Percentiles rank a stretch among this genome's conserved stretches.
These are phyloP conservation scores for Sinodicranocentrus sp. DNA, from an alignment of 2,888 invertebrate genomes.

Conservation along the genomic window DNA sequence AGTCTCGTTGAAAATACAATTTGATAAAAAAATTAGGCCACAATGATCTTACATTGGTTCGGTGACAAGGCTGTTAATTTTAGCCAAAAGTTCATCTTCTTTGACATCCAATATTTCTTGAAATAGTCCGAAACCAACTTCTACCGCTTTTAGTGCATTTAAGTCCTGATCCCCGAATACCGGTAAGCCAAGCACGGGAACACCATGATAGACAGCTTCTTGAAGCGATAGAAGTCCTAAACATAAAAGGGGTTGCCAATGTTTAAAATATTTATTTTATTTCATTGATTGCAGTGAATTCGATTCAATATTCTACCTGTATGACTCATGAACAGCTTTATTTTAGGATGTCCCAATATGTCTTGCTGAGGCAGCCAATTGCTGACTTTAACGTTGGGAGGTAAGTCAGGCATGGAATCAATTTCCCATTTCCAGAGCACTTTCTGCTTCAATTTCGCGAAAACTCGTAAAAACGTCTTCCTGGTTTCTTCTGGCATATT, in stretches of 20 bases:
- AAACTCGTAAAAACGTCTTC: slow-evolving; percentile 85
- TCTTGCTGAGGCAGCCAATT: slow-evolving; percentile 87
- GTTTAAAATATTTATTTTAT: neutral
- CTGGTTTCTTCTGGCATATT: slow-evolving; percentile 88
- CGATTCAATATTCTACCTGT: slow-evolving; percentile 82
- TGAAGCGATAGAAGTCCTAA: slow-evolving; percentile 33
- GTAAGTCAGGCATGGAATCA: slow-evolving; percentile 81
- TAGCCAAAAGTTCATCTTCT: slow-evolving; percentile 24
- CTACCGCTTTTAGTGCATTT: slow-evolving; percentile 5
- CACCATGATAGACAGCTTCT: slow-evolving; percentile 47
- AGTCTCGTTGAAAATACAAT: too few species aligned
- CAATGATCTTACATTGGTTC: slow-evolving; percentile 2
- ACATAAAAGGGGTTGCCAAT: neutral
- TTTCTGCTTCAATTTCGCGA: slow-evolving; percentile 87
- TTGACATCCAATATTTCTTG: slow-evolving; percentile 46
- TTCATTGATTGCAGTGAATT: too few species aligned
- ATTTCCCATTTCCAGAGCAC: slow-evolving; percentile 92
- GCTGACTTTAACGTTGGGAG: slow-evolving; percentile 82
- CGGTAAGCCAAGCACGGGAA: slow-evolving; percentile 34
- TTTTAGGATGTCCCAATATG: slow-evolving; percentile 80
- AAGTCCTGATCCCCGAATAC: slow-evolving; percentile 54
- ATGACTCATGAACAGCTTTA: slow-evolving; percentile 83
- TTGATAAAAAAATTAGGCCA: too few species aligned
- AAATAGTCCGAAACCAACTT: slow-evolving; percentile 28
- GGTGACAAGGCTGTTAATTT: slow-evolving; percentile 19